Base-by-base conservation (phyloP, 2,113 vertebrate species). In the Bungarus multicinctus region DNA sequence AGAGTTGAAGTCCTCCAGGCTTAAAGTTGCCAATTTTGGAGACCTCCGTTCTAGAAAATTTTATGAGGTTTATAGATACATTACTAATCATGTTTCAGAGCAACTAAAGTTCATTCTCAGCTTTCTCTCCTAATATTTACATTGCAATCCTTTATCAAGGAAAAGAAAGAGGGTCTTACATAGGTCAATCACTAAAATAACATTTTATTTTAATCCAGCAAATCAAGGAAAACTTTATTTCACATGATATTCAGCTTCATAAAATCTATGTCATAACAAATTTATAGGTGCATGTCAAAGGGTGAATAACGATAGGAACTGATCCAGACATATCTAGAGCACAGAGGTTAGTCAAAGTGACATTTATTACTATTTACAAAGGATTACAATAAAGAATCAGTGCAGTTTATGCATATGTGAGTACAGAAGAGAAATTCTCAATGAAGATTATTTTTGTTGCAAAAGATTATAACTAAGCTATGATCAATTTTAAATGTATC, bases 51-150 rank as follows among this genome's bases (percentile, higher is more conserved):
- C 12, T 52, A 27, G 2, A 23, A 1, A 8, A 90, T 22, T 81
- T 47, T 34, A 2, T 34, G 10, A 22, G 23, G 23, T 69, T 53
- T 47, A 53, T 50, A 4, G 22, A 22, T 45, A 90, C 16, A 34
- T 45, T 47, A 87, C 20, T 34, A 22, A 22, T 87, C 43, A n/a
- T 23, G 2, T 45, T 34, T 27, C 74, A 89, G 39, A 47, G 9
- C 14, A 43, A 20, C 45, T 64, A 57, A n/a, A 58, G 22, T 69
- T 23, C n/a, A 7, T 47, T 64, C 57, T 92, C 91, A 87, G 55
- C 14, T 91, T 91, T 91, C 85, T 87, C 39, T 20, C 43, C 43
- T 60, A 57, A 91, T 91, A 87, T 87, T 91, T 60, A 87, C 43
- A 50, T 45, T 20, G 18, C n/a, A 87, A n/a, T n/a, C 12, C 34